A percentile compares a stretch with the other conserved stretches of the same genome.
Evolutionary conservation across 1,140 invertebrate genomes (phyloP).

Genomic region (Megathymus violae): DNA sequence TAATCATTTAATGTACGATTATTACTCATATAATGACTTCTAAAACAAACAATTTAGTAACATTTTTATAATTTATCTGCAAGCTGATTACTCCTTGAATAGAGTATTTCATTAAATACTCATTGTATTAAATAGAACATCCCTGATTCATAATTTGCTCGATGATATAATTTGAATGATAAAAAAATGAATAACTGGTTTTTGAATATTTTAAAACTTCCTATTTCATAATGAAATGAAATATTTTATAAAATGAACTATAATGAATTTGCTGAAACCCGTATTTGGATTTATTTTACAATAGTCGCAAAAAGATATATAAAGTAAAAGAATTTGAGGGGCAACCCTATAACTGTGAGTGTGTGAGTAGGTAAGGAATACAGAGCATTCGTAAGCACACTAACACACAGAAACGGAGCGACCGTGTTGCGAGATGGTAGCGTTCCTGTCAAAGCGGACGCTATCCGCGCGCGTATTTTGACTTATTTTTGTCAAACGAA

Average conservation of each 20-base stretch:
- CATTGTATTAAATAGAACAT: not conserved
- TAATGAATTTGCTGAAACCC: no score
- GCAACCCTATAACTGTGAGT: slow-evolving; percentile 58
- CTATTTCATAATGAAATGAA: no score
- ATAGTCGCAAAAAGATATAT: slow-evolving; percentile 12
- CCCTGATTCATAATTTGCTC: no score
- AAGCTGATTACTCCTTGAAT: no score
- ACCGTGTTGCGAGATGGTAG: slow-evolving; percentile 62
- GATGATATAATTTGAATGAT: no score
- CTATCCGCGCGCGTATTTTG: slow-evolving; percentile 56
- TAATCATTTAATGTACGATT: no score
- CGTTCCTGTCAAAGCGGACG: slow-evolving; percentile 49
- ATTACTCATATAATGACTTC: no score
- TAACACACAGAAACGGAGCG: slow-evolving; percentile 67
- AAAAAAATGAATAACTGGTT: slow-evolving; percentile 6
- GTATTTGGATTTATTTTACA: not conserved
- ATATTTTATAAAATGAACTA: no score
- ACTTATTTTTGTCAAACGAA: slow-evolving; percentile 68
- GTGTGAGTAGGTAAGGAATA: slow-evolving; percentile 74
- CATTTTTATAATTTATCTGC: no score
- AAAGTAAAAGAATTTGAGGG: slow-evolving; percentile 14
- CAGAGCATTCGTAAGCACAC: slow-evolving; percentile 53
- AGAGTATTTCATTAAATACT: not conserved
- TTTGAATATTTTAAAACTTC: no score
- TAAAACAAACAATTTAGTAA: no score